These are phyloP conservation scores for Mercenaria mercenaria DNA, from an alignment of 1,140 invertebrate genomes.

Conservation along the genomic window DNA sequence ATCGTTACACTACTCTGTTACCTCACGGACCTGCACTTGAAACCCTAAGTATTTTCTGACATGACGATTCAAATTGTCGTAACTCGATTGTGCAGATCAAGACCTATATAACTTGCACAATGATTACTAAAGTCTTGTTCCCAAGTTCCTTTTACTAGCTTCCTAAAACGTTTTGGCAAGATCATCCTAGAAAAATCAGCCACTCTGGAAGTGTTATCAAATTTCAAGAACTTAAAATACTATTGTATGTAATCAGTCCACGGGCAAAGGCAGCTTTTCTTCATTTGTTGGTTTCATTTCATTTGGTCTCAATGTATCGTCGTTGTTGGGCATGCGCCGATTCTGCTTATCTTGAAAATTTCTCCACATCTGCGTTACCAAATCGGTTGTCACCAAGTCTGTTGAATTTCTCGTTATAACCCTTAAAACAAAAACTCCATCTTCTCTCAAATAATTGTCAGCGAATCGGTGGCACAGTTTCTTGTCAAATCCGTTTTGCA, in stretches of 20 bases:
- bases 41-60: too few relatives aligned
- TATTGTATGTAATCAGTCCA: constrained; percentile 17
- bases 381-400: constrained; percentile 82
- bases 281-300: constrained; percentile 29
- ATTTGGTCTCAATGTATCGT: constrained; percentile 47
- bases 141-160: too few relatives aligned
- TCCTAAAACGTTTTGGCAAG: neutral
- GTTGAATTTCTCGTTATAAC: constrained; percentile 84
- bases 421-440: constrained; percentile 83
- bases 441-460: constrained; percentile 77
- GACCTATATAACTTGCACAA: too few relatives aligned
- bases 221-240: too few relatives aligned
- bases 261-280: constrained; percentile 44
- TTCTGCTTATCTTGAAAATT: constrained; percentile 75
- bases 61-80: too few relatives aligned
- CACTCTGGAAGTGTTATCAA: neutral
- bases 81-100: too few relatives aligned
- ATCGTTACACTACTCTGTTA: too few relatives aligned
- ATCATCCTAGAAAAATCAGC: neutral
- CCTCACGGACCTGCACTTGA: too few relatives aligned
- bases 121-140: too few relatives aligned
- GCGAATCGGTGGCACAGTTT: constrained; percentile 77
- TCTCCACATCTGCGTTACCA: constrained; percentile 82
- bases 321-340: constrained; percentile 34
- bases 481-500: constrained; percentile 70